A percentile compares a stretch with the other conserved stretches of the same genome.
Conservation (phyloP, 2,113 vertebrate species). For the Donacobius atricapilla region DNA sequence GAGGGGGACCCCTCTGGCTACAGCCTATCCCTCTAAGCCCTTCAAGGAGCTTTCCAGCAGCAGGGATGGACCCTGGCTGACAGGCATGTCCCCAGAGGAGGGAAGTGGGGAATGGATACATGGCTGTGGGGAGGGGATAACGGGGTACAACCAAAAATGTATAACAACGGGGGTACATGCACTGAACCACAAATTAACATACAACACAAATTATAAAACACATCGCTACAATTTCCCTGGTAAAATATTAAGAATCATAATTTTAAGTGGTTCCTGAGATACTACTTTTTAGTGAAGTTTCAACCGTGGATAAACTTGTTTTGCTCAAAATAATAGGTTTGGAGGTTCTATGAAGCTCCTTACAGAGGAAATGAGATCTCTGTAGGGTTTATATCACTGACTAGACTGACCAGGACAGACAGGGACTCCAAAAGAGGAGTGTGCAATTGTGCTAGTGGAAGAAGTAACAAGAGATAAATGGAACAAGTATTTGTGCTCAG, state of each 20-base stretch:
- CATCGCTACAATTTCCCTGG: too few relatives aligned
- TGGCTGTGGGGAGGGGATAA: too few relatives aligned
- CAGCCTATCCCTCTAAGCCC: too few relatives aligned
- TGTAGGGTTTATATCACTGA: neutral
- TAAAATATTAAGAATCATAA: neutral
- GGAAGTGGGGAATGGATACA: too few relatives aligned
- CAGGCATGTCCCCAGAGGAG: too few relatives aligned
- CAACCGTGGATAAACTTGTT: neutral
- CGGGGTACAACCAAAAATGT: too few relatives aligned
- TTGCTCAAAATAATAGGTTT: neutral
- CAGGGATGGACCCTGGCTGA: too few relatives aligned
- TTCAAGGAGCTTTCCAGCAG: too few relatives aligned
- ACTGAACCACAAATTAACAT: too few relatives aligned
- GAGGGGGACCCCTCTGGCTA: too few relatives aligned
- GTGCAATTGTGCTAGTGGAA: neutral
- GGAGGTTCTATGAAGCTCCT: neutral
- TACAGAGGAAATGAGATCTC: neutral
- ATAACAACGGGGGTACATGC: too few relatives aligned
- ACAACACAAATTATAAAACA: too few relatives aligned
- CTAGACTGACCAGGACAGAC: neutral
- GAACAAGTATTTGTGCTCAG: neutral
- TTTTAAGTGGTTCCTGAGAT: neutral
- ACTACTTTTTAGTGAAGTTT: neutral
- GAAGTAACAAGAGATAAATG: neutral
- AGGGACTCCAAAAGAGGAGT: neutral